Conservation (phyloP, 2,888 invertebrate species). For the Eristalinus aeneus region DNA sequence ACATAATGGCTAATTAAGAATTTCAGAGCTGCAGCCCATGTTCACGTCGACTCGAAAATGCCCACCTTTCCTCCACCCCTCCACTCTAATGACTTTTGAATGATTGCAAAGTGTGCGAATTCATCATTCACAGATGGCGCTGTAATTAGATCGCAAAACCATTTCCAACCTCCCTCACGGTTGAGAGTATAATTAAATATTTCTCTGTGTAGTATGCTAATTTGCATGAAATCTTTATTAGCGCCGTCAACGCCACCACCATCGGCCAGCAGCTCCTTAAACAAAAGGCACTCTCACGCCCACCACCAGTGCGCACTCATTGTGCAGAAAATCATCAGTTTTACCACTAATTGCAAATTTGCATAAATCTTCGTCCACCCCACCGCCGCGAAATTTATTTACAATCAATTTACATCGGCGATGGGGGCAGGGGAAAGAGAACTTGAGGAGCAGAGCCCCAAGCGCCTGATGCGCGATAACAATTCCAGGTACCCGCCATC, state of each 20-base stretch:
- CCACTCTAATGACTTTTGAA: constrained; percentile 11
- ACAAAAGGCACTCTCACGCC: constrained; percentile 5
- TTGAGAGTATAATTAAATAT: constrained; percentile 12
- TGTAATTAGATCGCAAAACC: not conserved
- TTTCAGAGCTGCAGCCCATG: too few relatives aligned
- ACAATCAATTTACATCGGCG: constrained; percentile 54
- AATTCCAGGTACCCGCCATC: constrained; percentile 56
- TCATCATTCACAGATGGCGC: not conserved
- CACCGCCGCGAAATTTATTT: constrained; percentile 50
- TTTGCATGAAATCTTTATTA: constrained; percentile 23
- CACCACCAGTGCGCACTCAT: constrained; percentile 16
- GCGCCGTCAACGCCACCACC: not conserved
- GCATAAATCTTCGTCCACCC: constrained; percentile 36
- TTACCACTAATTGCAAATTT: constrained; percentile 55
- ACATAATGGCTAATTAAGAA: too few relatives aligned
- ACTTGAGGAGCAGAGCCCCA: not conserved
- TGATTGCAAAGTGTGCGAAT: not conserved
- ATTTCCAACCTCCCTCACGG: not conserved
- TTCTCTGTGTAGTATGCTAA: constrained; percentile 15
- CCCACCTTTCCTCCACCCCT: not conserved
- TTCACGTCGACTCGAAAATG: not conserved
- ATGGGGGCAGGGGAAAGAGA: not conserved
- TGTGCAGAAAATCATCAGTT: constrained; percentile 45
- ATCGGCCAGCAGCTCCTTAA: not conserved
- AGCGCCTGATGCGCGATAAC: constrained; percentile 45